Percentiles rank a stretch among this genome's conserved stretches.
phyloP scores from a whole-genome alignment of 2,113 vertebrate genomes.

The Sminthopsis crassicaudata region DNA sequence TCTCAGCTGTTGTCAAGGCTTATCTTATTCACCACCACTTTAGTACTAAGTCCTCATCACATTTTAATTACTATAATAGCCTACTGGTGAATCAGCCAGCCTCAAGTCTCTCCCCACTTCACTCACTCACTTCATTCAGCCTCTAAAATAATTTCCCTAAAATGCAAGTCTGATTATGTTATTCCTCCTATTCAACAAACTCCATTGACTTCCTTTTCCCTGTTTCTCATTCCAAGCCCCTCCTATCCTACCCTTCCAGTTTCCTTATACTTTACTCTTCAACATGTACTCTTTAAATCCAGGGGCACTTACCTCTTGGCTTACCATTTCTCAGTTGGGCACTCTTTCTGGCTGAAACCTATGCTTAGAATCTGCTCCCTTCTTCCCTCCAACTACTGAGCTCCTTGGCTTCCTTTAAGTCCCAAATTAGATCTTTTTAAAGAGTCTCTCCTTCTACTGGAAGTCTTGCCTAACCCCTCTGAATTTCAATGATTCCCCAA shows the following conservation, averaged over 20 bases:
- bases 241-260: neutral
- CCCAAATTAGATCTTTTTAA: neutral
- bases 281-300: neutral
- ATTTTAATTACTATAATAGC: neutral
- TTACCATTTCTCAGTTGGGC: too few species aligned
- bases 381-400: neutral
- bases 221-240: neutral
- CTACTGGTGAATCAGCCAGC: neutral
- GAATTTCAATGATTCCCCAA: neutral
- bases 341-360: too few species aligned
- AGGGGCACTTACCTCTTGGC: neutral
- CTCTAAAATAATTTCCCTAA: neutral
- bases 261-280: neutral
- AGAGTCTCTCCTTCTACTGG: neutral
- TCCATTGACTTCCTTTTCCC: neutral
- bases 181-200: neutral
- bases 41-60: neutral
- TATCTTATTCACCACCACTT: neutral
- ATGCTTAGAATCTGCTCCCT: neutral
- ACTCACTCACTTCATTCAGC: neutral
- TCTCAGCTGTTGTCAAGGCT: neutral
- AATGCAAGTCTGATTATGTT: neutral
- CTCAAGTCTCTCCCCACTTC: neutral
- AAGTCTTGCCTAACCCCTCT: neutral
- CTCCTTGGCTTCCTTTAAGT: neutral